Base-by-base conservation (phyloP, 2,113 vertebrate genomes). In the Chionomys nivalis region DNA sequence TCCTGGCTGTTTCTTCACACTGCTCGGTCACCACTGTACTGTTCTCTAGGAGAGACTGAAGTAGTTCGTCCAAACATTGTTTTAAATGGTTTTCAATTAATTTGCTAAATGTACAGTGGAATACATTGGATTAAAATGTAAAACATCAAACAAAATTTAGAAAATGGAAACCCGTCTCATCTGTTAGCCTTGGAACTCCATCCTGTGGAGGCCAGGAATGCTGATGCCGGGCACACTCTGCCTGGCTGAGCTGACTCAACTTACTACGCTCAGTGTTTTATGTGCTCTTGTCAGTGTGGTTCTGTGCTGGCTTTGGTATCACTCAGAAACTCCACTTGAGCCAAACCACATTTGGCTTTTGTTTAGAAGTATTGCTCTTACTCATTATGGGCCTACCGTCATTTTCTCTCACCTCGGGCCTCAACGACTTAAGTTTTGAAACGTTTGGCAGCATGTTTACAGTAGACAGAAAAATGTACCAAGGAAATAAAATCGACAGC, bases 321-420 rank as follows among this genome's bases (percentile, higher is more conserved):
- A 89, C 89, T 96, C 65, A 86, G 36, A 97, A 96, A 93, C 95
- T 94, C 87, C 47, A 66, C 89, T 89, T 96, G 95, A 97, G 87
- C 87, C 91, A 97, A 95, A 96, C 68, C 96, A 97, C 89, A 86
- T 55, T 96, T 42, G 23, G 81, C 82, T 87, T 97, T 96, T 95
- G 95, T 94, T 97, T 96, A 72, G 82, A 86, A 76, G 72, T 81
- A 19, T 91, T 78, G 82, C 55, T 94, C 61, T 77, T 49, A 42
- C 39, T 81, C 87, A 58, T 72, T 68, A 68, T 94, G 47, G 55
- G 24, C 91, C 91, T 95, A 65, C 88, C 66, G 78, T 96, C 76
- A 83, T 81, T 92, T 90, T 91, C 92, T 94, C 10, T 96, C 93
- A 94, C 91, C n/a, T 93, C 76, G 61, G 78, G 75, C 89, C 95